These are phyloP conservation scores for Porites divaricata DNA, from an alignment of 92 coral and sea anemone genomes.

Conservation along the genomic window DNA sequence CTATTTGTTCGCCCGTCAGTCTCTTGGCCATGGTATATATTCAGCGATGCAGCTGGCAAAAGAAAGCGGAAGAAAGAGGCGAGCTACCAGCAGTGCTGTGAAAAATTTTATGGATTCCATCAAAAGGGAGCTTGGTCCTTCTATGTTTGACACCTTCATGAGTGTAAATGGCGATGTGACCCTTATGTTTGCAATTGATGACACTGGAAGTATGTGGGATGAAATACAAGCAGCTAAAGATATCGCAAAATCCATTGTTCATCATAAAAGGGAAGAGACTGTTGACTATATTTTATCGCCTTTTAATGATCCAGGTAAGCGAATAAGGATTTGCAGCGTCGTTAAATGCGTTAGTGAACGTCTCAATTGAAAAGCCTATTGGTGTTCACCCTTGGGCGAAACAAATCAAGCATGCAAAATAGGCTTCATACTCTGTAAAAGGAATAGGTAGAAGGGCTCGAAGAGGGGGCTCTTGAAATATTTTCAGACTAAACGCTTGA, in stretches of 20 bases:
- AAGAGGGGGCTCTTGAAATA: too few species aligned
- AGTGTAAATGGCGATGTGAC: slow-evolving; percentile 84
- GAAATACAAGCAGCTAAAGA: slow-evolving; percentile 68
- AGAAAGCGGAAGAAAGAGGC: slow-evolving; percentile 26
- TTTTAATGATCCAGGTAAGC: slow-evolving; percentile 83
- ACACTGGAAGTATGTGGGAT: slow-evolving; percentile 70
- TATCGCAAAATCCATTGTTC: slow-evolving; percentile 64
- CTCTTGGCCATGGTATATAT: slow-evolving; percentile 78
- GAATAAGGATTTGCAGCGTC: neutral
- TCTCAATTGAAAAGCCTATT: too few species aligned
- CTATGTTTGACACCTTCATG: slow-evolving; percentile 57
- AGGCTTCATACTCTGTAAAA: too few species aligned
- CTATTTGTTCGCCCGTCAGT: slow-evolving; percentile 81
- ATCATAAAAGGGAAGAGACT: slow-evolving; percentile 43
- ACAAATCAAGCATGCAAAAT: too few species aligned
- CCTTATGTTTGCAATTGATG: slow-evolving; percentile 73
- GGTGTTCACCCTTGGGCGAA: too few species aligned
- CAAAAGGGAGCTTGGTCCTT: slow-evolving; percentile 50
- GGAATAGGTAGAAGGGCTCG: too few species aligned
- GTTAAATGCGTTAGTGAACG: neutral
- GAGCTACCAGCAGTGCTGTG: slow-evolving; percentile 35
- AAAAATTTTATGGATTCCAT: slow-evolving; percentile 49
- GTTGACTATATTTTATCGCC: slow-evolving; percentile 79
- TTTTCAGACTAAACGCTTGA: too few species aligned
- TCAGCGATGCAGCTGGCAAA: slow-evolving; percentile 28